phyloP scores from a whole-genome alignment of 2,113 vertebrate genomes.

The Poecilia latipinna region DNA sequence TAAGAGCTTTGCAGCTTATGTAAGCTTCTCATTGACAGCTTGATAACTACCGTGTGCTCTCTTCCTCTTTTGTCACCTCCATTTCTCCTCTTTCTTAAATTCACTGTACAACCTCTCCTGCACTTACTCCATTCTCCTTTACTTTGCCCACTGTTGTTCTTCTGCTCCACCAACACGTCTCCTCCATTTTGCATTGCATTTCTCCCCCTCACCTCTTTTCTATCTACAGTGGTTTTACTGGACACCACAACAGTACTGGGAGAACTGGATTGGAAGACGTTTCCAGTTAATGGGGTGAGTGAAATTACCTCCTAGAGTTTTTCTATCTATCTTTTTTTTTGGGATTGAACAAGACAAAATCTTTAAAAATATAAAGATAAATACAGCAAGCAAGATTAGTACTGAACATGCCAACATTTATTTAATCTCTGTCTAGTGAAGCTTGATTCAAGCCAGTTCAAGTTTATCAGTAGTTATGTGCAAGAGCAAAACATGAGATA shows the following conservation, averaged over 20 bases:
- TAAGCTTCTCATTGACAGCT: conserved; percentile 66
- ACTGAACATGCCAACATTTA: too few species aligned
- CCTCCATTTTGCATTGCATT: conserved; percentile 36
- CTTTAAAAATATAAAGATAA: not conserved
- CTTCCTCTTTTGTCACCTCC: conserved; percentile 64
- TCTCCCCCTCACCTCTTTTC: conserved; percentile 5
- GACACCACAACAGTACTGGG: conserved; percentile 92
- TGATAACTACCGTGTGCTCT: conserved; percentile 72
- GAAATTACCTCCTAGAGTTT: not conserved
- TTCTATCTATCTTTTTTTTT: not conserved
- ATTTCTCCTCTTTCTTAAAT: conserved; percentile 63
- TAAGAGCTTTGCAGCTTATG: conserved; percentile 57
- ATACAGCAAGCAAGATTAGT: too few species aligned
- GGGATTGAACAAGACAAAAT: not conserved
- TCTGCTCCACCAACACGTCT: conserved; percentile 32
- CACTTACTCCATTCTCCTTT: conserved; percentile 19
- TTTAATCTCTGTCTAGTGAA: too few species aligned
- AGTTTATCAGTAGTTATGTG: too few species aligned
- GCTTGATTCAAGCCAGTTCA: too few species aligned
- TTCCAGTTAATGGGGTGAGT: conserved; percentile 97
- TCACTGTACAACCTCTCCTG: conserved; percentile 34
- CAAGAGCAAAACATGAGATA: too few species aligned
- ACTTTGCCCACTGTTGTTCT: conserved; percentile 32
- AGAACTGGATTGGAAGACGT: conserved; percentile 96
- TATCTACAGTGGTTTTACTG: conserved; percentile 88